Base-by-base conservation (phyloP, 2,888 invertebrate genomes). In the Xylocampa areola region DNA sequence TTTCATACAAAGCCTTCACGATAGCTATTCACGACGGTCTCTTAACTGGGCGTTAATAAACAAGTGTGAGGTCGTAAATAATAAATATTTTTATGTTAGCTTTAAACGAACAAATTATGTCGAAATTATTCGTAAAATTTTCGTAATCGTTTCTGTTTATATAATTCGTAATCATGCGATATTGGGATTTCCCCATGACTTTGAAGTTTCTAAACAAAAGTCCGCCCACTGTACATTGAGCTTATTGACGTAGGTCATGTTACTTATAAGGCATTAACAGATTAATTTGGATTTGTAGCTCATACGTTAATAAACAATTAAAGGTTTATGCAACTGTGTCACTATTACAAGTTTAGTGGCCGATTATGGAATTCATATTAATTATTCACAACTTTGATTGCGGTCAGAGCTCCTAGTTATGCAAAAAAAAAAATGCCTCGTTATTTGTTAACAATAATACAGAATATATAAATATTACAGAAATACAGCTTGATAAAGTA, bases 31-130 rank as follows among this genome's bases (percentile, higher is more conserved):
- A 63, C 44, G 37, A 39, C 58, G 43, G 25, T 61, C 68, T 61
- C 70, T 58, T 67, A 69, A 76, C 71, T 59, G 73, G 65, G 69
- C 53, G 53, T 48, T n/a, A 49, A 66, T 70, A 65, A 60, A 65
- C 60, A 68, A 64, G 67, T 68, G 74, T 71, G 51, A 72, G 65
- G 67, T 66, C 53, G 61, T 71, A 72, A 77, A 77, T 68, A 41
- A 67, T n/a, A 29, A 29, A 41, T 29, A 13, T 51, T 63, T 49
- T 57, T 43, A 21, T 39, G 63, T 64, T 59, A 14, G 37, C 44
- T 29, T 14, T 45, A 36, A 50, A 41, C 23, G 3, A 4, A 25
- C 2, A 14, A 16, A 40, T 14, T 8, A 13, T 51, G 49, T 50
- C 30, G 35, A 40, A 32, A 40, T 19, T 21, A 4, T 30, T 33